Conservation (phyloP, 2,113 vertebrate species). For the Daubentonia madagascariensis region DNA sequence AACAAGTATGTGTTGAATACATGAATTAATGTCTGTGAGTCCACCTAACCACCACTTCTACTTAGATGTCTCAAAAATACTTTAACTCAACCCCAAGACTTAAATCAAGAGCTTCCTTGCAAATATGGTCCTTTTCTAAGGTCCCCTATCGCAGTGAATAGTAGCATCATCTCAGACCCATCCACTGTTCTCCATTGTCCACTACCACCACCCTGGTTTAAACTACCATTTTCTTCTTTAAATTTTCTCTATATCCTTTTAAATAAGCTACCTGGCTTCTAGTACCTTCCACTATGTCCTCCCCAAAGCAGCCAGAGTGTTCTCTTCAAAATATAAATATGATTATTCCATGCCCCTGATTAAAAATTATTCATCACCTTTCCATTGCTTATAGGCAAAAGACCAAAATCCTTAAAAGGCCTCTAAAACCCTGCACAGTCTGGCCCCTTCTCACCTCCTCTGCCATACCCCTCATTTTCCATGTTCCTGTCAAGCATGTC, state of each 20-base stretch:
- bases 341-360: neutral
- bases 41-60: neutral
- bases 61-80: neutral
- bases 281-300: neutral
- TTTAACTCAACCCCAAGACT: neutral
- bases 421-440: neutral
- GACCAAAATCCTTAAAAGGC: neutral
- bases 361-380: neutral
- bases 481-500: neutral
- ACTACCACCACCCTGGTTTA: neutral
- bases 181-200: neutral
- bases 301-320: neutral
- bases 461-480: neutral
- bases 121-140: neutral
- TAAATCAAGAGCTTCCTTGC: neutral
- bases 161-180: neutral
- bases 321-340: neutral
- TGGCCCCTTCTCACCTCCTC: neutral
- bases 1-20: neutral
- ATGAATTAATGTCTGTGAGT: neutral
- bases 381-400: neutral
- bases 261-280: neutral
- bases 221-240: slow-evolving; percentile 23
- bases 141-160: neutral
- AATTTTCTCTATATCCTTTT: neutral